A percentile compares a stretch with the other conserved stretches of the same genome.
Evolutionary conservation across 2,113 vertebrate genomes (phyloP).

Genomic region (Theristicus caerulescens): DNA sequence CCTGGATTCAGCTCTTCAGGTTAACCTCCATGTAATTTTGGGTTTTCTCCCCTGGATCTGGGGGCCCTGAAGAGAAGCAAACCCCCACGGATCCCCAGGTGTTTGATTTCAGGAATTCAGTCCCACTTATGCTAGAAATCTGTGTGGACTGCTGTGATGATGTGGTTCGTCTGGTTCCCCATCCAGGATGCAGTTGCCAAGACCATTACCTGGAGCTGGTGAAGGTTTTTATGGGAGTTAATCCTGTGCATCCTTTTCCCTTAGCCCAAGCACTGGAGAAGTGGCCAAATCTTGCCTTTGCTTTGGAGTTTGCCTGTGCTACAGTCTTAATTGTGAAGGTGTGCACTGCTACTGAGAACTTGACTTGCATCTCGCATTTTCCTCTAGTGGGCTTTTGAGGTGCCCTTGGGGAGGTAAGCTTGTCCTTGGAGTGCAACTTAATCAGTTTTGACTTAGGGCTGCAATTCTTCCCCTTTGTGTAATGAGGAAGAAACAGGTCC

Average conservation of each 20-base stretch:
- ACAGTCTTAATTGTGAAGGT: not conserved
- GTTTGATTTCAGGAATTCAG: not conserved
- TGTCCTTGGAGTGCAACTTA: not conserved
- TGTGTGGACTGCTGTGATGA: not conserved
- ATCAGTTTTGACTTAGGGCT: not conserved
- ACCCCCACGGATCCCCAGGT: fast-evolving
- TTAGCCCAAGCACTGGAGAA: not conserved
- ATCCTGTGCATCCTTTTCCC: not conserved
- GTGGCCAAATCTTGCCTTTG: not conserved
- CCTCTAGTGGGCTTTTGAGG: not conserved
- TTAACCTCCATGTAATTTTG: not conserved
- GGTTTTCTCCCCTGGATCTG: not conserved
- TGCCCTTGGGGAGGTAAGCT: not conserved
- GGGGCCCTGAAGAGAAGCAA: not conserved
- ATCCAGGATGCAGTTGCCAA: not conserved
- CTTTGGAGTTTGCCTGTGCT: not conserved
- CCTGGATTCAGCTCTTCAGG: not conserved
- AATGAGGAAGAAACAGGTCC: not conserved
- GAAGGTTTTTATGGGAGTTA: not conserved
- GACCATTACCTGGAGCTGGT: not conserved
- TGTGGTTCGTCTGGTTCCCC: not conserved
- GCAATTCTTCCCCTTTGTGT: not conserved
- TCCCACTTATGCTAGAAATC: not conserved
- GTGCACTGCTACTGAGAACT: not conserved
- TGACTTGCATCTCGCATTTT: not conserved